These are phyloP conservation scores for Scyliorhinus canicula DNA, from an alignment of 2,797 vertebrate genomes.

Conservation along the genomic window DNA sequence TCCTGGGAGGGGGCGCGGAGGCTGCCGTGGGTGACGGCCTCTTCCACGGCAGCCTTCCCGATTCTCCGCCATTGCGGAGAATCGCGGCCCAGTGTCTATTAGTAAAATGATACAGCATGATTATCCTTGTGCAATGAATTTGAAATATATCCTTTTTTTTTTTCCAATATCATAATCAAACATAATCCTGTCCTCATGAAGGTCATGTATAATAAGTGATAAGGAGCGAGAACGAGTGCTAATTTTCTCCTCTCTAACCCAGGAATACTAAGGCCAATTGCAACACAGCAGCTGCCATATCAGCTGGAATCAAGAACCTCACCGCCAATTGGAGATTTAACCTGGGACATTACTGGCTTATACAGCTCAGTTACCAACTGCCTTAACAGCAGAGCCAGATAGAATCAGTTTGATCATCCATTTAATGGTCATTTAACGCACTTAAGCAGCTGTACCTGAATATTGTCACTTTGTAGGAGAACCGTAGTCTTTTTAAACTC, in stretches of 20 bases:
- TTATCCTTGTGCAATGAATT: background rate
- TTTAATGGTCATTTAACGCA: background rate
- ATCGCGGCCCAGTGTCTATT: background rate
- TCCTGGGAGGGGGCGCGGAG: too few relatives aligned
- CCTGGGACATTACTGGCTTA: background rate
- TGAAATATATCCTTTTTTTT: background rate
- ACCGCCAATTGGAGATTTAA: too few relatives aligned
- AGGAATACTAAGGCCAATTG: background rate
- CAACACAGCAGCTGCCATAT: background rate
- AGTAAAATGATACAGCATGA: background rate
- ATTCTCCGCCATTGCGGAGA: too few relatives aligned
- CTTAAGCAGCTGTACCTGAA: conserved; percentile 68
- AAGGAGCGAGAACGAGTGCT: background rate
- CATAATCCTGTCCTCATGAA: too few relatives aligned
- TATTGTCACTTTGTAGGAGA: conserved; percentile 75
- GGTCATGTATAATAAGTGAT: background rate
- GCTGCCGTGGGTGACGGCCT: too few relatives aligned
- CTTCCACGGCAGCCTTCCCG: too few relatives aligned
- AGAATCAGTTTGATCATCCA: background rate
- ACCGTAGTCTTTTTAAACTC: conserved; percentile 85
- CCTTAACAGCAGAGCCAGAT: background rate
- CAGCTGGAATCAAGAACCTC: background rate
- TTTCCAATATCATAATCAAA: background rate
- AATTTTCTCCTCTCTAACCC: background rate
- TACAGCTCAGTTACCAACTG: background rate